These are phyloP conservation scores for Nemotelus nigrinus DNA, from an alignment of 2,888 invertebrate genomes.

Conservation along the genomic window DNA sequence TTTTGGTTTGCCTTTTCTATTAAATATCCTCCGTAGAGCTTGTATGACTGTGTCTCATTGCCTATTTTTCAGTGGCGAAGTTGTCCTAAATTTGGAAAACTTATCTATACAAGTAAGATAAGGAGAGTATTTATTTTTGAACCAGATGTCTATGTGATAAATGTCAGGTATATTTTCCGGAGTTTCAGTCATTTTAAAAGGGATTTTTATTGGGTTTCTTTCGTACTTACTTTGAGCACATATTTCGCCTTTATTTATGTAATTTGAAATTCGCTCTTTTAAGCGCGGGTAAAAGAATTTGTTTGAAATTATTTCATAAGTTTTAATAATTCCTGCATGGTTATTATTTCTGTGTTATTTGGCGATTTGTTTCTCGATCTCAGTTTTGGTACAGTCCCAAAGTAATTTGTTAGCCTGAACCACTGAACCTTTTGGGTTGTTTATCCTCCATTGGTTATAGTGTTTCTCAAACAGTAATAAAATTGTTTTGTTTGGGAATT, in stretches of 20 bases:
- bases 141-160: too few species aligned
- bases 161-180: too few species aligned
- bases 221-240: conserved; percentile 31
- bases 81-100: conserved; percentile 26
- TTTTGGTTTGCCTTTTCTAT: conserved; percentile 26
- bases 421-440: conserved; percentile 20
- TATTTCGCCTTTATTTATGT: conserved; percentile 26
- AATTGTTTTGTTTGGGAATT: conserved; percentile 18
- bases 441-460: conserved; percentile 9
- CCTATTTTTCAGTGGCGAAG: conserved; percentile 19
- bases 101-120: too few species aligned
- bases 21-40: background rate
- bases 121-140: too few species aligned
- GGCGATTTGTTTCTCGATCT: conserved; percentile 24
- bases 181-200: too few species aligned
- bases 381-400: conserved; percentile 14
- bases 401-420: conserved; percentile 29
- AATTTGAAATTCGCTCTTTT: conserved; percentile 26
- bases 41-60: conserved; percentile 29
- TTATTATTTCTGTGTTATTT: conserved; percentile 26
- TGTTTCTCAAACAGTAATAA: conserved; percentile 22
- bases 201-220: too few species aligned
- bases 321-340: conserved; percentile 18
- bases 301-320: conserved; percentile 14
- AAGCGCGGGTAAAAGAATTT: conserved; percentile 29